Conservation (phyloP, 2,113 vertebrate species). For the Alouatta palliata region DNA sequence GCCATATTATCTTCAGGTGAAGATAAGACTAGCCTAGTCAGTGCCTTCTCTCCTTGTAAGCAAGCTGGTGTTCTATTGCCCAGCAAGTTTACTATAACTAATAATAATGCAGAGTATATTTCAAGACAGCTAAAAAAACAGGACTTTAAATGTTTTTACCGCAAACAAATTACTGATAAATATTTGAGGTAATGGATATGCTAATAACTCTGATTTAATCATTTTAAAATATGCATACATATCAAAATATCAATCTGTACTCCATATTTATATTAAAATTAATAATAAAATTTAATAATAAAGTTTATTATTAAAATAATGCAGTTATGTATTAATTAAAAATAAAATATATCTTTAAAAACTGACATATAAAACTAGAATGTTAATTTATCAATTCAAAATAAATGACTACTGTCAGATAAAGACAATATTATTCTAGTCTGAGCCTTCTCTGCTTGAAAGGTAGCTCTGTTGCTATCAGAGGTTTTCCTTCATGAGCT, state of each 20-base stretch:
- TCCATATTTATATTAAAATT: not conserved
- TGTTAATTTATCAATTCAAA: not conserved
- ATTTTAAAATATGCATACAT: not conserved
- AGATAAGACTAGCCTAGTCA: not conserved
- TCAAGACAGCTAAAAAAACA: not conserved
- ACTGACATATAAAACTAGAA: not conserved
- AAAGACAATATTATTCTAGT: not conserved
- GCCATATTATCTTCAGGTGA: not conserved
- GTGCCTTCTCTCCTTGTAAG: not conserved
- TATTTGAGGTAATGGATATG: not conserved
- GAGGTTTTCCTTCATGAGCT: not conserved
- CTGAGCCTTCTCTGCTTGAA: not conserved
- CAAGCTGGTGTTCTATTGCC: not conserved
- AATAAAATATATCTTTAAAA: not conserved
- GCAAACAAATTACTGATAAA: not conserved
- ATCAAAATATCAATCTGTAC: not conserved
- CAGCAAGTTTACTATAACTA: not conserved
- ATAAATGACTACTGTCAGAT: not conserved
- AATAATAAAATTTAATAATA: not conserved
- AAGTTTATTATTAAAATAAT: not conserved
- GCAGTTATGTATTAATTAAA: not conserved
- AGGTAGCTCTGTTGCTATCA: not conserved
- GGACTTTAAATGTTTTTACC: not conserved
- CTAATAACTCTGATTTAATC: not conserved
- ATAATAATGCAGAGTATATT: not conserved